Conservation (phyloP, 1,140 invertebrate species). For the Cryptotermes secundus region DNA sequence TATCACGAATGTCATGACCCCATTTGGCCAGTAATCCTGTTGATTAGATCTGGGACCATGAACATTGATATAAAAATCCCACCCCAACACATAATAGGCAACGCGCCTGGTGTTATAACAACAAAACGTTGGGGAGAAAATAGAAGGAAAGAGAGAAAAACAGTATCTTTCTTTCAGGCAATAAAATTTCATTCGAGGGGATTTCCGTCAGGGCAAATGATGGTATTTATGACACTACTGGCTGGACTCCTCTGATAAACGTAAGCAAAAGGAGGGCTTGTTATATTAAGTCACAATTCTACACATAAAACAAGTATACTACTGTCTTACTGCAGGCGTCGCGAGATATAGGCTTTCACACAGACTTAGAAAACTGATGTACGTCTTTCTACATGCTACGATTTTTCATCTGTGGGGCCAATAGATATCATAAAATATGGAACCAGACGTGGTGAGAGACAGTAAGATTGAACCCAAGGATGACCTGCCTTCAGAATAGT, state of each 20-base stretch:
- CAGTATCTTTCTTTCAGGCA: conserved; percentile 28
- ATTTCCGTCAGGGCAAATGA: conserved; percentile 26
- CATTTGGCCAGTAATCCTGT: conserved; percentile 21
- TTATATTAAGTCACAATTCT: not conserved
- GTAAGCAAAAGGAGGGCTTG: not conserved
- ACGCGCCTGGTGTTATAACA: not conserved
- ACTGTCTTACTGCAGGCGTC: not conserved
- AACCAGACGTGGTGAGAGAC: too few species aligned
- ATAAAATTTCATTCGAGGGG: conserved; percentile 32
- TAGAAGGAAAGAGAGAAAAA: not conserved
- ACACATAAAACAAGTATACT: not conserved
- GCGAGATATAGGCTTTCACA: too few species aligned
- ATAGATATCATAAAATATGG: too few species aligned
- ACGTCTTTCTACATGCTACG: too few species aligned
- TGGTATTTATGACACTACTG: conserved; percentile 29
- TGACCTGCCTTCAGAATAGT: too few species aligned
- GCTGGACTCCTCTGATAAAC: conserved; percentile 10
- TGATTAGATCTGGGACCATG: conserved; percentile 15
- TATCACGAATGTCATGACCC: conserved; percentile 27
- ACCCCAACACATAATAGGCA: not conserved
- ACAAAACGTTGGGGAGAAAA: not conserved
- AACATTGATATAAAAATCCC: conserved; percentile 27
- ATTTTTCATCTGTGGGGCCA: too few species aligned
- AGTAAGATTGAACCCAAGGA: too few species aligned
- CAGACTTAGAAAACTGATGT: too few species aligned